Evolutionary conservation across 2,113 vertebrate genomes (phyloP).

Genomic region (Syngnathoides biaculeatus): DNA sequence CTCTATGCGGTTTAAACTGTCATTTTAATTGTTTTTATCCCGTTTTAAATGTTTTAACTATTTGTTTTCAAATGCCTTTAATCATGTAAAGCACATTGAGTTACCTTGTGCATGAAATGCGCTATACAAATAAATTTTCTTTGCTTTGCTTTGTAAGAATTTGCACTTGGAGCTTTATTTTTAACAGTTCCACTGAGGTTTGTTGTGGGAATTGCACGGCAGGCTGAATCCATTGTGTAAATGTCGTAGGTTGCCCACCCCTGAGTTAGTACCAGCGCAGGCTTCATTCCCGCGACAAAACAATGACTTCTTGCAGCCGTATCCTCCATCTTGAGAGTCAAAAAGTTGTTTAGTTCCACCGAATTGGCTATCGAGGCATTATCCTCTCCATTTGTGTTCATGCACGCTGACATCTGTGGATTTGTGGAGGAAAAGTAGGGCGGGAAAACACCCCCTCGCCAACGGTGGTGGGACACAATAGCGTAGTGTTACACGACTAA

Average conservation of each 20-base stretch:
- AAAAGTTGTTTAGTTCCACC: not conserved
- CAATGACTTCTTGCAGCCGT: not conserved
- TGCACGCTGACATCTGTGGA: constrained; percentile 25
- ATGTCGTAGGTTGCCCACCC: not conserved
- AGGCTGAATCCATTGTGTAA: not conserved
- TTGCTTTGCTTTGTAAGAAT: too few species aligned
- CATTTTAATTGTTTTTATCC: too few species aligned
- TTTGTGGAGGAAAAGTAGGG: constrained; percentile 40
- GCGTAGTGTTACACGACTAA: constrained; percentile 56
- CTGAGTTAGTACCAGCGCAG: constrained; percentile 4
- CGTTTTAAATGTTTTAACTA: too few species aligned
- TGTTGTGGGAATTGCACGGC: not conserved
- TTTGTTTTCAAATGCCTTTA: too few species aligned
- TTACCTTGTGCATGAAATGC: too few species aligned
- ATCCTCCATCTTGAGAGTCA: not conserved
- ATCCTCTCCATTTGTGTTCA: constrained; percentile 4
- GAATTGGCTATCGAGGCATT: constrained; percentile 9
- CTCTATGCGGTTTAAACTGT: too few species aligned
- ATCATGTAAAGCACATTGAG: too few species aligned
- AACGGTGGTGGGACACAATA: constrained; percentile 57
- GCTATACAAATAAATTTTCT: too few species aligned
- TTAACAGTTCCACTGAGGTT: not conserved
- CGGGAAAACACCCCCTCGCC: constrained; percentile 34
- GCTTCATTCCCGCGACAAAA: constrained; percentile 1
- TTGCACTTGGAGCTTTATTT: not conserved